Conservation (phyloP, 2,888 invertebrate species). For the Xanthia togata region DNA sequence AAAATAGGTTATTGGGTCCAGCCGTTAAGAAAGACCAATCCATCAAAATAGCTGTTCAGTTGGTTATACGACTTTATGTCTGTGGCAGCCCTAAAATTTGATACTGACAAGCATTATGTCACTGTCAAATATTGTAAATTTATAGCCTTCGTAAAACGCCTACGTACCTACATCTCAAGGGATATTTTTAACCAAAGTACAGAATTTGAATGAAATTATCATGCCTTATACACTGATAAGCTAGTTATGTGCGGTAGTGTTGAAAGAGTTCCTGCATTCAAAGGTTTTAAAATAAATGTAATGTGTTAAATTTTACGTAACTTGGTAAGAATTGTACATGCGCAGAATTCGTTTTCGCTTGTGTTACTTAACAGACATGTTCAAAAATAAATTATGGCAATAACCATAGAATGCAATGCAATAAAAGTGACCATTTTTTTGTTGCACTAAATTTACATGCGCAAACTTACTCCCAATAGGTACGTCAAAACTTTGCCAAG, state of each 20-base stretch:
- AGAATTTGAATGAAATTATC: background rate
- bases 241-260: background rate
- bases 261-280: background rate
- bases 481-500: too few species aligned
- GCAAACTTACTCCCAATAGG: too few species aligned
- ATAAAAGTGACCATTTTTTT: too few species aligned
- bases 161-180: background rate
- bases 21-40: background rate
- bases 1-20: too few species aligned
- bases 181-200: background rate
- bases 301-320: too few species aligned
- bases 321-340: too few species aligned
- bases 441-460: too few species aligned
- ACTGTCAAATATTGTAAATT: background rate
- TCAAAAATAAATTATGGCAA: too few species aligned
- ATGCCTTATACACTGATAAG: background rate
- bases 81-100: background rate
- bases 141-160: constrained; percentile 5
- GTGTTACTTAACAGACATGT: too few species aligned
- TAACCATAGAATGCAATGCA: too few species aligned
- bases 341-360: too few species aligned
- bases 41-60: background rate
- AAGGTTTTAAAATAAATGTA: background rate
- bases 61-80: background rate
- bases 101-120: background rate